Evolutionary conservation across 2,797 vertebrate genomes (phyloP).

Genomic region (Myotis daubentonii): DNA sequence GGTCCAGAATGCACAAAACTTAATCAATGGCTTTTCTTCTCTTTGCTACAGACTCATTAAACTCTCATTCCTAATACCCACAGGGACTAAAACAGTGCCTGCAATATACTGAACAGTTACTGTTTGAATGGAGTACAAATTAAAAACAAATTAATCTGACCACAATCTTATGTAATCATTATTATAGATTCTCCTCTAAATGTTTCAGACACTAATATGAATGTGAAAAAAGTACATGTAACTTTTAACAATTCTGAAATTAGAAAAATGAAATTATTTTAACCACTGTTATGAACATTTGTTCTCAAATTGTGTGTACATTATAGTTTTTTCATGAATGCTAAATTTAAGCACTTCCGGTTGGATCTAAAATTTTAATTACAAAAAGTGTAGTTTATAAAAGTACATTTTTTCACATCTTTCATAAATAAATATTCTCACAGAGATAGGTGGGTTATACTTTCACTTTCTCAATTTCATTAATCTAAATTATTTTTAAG

Average conservation of each 20-base stretch:
- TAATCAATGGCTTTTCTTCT: not conserved
- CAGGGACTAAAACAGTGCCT: not conserved
- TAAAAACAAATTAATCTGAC: constrained; percentile 12
- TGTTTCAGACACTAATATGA: not conserved
- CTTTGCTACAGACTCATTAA: not conserved
- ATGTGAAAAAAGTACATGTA: not conserved
- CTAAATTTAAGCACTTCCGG: not conserved
- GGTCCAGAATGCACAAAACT: not conserved
- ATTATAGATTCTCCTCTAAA: not conserved
- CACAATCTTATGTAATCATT: not conserved
- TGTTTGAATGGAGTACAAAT: not conserved
- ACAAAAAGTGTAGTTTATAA: not conserved
- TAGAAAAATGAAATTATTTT: constrained; percentile 14
- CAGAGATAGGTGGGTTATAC: not conserved
- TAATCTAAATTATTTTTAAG: not conserved
- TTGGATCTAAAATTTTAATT: not conserved
- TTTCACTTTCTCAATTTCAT: not conserved
- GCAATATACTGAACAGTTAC: not conserved
- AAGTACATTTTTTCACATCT: not conserved
- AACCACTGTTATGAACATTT: not conserved
- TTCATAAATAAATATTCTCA: not conserved
- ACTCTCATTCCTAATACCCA: not conserved
- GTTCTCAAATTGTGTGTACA: not conserved
- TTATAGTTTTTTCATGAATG: not conserved
- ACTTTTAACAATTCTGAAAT: not conserved